Evolutionary conservation across 37 sponge, comb jelly and placozoan species (phyloP).

Genomic region (Ephydatia muelleri): DNA sequence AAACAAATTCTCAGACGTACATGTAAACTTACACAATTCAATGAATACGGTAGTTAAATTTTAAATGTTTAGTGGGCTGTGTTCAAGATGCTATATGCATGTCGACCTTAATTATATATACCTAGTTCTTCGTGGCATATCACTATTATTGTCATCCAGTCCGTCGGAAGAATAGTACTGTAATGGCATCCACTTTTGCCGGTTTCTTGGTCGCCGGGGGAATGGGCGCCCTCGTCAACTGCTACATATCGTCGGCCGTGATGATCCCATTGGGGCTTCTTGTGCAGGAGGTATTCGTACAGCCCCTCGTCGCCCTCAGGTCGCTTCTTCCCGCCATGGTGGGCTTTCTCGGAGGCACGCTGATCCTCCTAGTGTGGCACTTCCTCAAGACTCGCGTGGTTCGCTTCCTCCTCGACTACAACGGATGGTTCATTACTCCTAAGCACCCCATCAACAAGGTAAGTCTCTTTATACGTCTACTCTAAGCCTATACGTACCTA

Average conservation of each 20-base stretch:
- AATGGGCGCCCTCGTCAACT: slow-evolving; percentile 59
- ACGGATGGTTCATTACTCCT: slow-evolving; percentile 74
- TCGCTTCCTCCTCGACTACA: slow-evolving; percentile 52
- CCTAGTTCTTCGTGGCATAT: too few species aligned
- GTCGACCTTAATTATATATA: too few species aligned
- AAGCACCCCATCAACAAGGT: slow-evolving; percentile 57
- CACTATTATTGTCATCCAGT: too few species aligned
- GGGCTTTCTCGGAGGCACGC: slow-evolving; percentile 57
- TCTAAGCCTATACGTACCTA: too few species aligned
- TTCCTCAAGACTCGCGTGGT: slow-evolving; percentile 49
- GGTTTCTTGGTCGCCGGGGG: slow-evolving; percentile 46
- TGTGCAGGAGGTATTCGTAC: slow-evolving; percentile 30
- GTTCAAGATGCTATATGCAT: too few species aligned
- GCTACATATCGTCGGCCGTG: slow-evolving; percentile 19
- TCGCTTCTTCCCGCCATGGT: slow-evolving; percentile 36
- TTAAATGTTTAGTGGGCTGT: too few species aligned
- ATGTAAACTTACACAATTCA: too few species aligned
- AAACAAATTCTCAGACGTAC: too few species aligned
- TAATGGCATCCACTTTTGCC: neutral
- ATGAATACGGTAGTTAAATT: too few species aligned
- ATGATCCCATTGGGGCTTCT: slow-evolving; percentile 8
- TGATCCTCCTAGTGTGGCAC: slow-evolving; percentile 49
- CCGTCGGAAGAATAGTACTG: too few species aligned
- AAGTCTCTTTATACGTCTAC: neutral
- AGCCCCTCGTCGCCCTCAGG: slow-evolving; percentile 31